phyloP scores from a whole-genome alignment of 1,140 invertebrate genomes.

The Trissolcus basalis region DNA sequence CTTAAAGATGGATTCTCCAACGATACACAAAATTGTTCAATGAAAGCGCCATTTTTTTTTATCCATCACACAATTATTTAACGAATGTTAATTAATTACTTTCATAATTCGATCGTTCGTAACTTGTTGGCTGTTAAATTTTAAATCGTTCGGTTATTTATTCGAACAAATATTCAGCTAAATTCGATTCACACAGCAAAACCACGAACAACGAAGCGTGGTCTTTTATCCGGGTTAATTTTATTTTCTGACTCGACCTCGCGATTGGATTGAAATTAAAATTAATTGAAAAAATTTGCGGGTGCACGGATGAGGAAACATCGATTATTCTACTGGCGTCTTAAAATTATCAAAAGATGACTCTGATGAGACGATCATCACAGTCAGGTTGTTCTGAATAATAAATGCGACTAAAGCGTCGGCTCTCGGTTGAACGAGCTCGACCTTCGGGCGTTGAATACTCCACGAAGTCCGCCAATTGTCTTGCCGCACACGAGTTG shows the following conservation, averaged over 20 bases:
- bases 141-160: too few species aligned
- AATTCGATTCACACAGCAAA: too few species aligned
- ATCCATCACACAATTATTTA: too few species aligned
- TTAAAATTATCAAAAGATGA: conserved; percentile 8
- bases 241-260: too few species aligned
- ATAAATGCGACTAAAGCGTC: conserved; percentile 33
- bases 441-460: conserved; percentile 41
- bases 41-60: too few species aligned
- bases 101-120: too few species aligned
- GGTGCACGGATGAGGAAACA: conserved; percentile 18
- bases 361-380: conserved; percentile 22
- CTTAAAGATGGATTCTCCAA: conserved; percentile 13
- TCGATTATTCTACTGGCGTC: conserved; percentile 18
- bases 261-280: conserved; percentile 15
- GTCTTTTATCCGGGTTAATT: too few species aligned
- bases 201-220: too few species aligned
- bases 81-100: too few species aligned
- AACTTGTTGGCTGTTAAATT: too few species aligned
- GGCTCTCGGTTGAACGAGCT: conserved; percentile 26
- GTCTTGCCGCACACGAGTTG: conserved; percentile 26
- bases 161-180: too few species aligned
- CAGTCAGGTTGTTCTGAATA: conserved; percentile 16
- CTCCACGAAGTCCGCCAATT: conserved; percentile 47
- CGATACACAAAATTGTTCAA: neutral
- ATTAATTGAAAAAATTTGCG: conserved; percentile 2